Evolutionary conservation across 2,113 vertebrate genomes (phyloP).

Genomic region (Chloroceryle aenea): DNA sequence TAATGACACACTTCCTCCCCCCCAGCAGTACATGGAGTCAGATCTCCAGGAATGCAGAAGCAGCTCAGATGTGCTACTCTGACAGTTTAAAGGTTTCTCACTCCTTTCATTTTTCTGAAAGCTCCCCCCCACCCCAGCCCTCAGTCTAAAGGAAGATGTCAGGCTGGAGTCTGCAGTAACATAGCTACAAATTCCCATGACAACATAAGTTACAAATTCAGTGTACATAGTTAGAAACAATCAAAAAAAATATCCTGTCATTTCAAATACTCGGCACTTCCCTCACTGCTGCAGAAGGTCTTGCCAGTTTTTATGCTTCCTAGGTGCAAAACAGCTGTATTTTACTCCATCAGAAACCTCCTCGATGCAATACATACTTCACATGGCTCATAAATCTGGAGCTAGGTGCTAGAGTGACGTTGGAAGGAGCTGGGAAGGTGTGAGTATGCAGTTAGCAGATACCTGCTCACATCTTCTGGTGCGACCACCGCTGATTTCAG

Average conservation of each 20-base stretch:
- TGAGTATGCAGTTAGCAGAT: background rate
- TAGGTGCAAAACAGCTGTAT: background rate
- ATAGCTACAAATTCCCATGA: background rate
- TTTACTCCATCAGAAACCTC: background rate
- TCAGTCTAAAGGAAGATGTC: background rate
- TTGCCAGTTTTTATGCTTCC: rapidly evolving
- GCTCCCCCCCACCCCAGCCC: background rate
- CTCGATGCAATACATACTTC: background rate
- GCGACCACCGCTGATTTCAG: background rate
- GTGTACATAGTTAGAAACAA: background rate
- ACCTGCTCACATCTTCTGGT: background rate
- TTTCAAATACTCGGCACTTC: background rate
- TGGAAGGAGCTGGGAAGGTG: background rate
- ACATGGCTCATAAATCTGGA: background rate
- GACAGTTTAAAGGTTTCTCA: background rate
- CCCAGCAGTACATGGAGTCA: background rate
- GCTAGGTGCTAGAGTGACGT: background rate
- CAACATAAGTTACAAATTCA: background rate
- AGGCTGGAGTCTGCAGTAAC: background rate
- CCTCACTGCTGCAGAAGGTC: background rate
- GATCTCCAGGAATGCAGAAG: background rate
- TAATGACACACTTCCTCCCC: background rate
- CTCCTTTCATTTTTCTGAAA: background rate
- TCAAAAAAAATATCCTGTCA: background rate
- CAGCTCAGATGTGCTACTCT: background rate